Percentiles rank a stretch among this genome's conserved stretches.
Evolutionary conservation across 2,797 vertebrate species (phyloP).

Genomic region (Borostomias antarcticus): DNA sequence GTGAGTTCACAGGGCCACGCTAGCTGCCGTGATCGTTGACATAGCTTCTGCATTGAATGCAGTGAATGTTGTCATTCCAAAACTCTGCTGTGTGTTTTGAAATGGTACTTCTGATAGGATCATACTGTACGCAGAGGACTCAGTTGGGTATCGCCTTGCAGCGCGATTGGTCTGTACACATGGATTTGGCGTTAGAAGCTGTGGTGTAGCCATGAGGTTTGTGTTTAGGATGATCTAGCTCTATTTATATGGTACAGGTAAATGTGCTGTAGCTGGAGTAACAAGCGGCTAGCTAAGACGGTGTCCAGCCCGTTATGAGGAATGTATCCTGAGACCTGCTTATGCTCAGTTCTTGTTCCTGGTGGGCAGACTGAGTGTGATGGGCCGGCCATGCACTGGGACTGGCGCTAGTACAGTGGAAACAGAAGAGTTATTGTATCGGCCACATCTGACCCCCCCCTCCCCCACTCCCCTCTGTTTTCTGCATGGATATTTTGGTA

Average conservation of each 20-base stretch:
- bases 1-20: constrained; percentile 42
- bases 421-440: no score
- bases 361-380: not conserved
- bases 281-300: not conserved
- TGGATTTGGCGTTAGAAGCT: not conserved
- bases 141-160: constrained; percentile 1
- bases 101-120: constrained; percentile 15
- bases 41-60: not conserved
- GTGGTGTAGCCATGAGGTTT: not conserved
- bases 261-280: not conserved
- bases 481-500: constrained; percentile 13
- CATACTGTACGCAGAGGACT: not conserved
- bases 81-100: constrained; percentile 8
- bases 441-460: not conserved
- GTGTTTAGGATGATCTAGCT: not conserved
- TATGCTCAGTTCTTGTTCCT: not conserved
- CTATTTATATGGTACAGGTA: not conserved
- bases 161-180: not conserved
- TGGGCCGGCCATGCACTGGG: not conserved
- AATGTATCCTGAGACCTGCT: not conserved
- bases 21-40: constrained; percentile 45
- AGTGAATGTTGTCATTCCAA: constrained; percentile 18
- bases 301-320: not conserved
- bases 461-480: constrained; percentile 10
- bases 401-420: not conserved